A percentile compares a stretch with the other conserved stretches of the same genome.
Conservation (phyloP, 2,797 vertebrate genomes). For the Sebastes aleutianus region DNA sequence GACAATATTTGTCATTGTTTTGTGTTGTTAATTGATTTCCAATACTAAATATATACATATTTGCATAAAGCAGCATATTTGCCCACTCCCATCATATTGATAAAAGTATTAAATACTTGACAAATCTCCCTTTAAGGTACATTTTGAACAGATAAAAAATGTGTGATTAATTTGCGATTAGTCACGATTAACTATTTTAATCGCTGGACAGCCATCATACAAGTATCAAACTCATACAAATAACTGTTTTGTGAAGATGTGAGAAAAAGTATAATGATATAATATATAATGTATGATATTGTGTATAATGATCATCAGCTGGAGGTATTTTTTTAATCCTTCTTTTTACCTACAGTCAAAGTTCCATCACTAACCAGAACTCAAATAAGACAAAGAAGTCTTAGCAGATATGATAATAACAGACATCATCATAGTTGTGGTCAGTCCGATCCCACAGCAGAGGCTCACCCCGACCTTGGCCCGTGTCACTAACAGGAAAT, state of each 20-base stretch:
- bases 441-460: constrained; percentile 1
- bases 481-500: constrained; percentile 65
- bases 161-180: fast-evolving
- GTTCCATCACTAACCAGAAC: neutral
- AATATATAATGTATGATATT: too few species aligned
- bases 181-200: too few species aligned
- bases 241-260: too few species aligned
- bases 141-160: too few species aligned
- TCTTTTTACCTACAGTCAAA: neutral
- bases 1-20: too few species aligned
- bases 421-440: constrained; percentile 2
- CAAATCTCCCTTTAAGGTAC: too few species aligned
- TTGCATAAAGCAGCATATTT: too few species aligned
- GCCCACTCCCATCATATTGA: too few species aligned
- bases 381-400: neutral
- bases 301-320: neutral
- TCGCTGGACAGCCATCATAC: too few species aligned
- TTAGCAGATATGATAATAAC: constrained; percentile 9
- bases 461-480: constrained; percentile 21
- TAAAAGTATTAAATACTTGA: too few species aligned
- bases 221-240: neutral
- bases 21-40: too few species aligned
- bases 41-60: too few species aligned
- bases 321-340: neutral
- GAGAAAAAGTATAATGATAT: neutral